Evolutionary conservation across 2,888 invertebrate species (phyloP), one percentile per base, ranked within the genome.

Genomic region (Urechis unicinctus): DNA sequence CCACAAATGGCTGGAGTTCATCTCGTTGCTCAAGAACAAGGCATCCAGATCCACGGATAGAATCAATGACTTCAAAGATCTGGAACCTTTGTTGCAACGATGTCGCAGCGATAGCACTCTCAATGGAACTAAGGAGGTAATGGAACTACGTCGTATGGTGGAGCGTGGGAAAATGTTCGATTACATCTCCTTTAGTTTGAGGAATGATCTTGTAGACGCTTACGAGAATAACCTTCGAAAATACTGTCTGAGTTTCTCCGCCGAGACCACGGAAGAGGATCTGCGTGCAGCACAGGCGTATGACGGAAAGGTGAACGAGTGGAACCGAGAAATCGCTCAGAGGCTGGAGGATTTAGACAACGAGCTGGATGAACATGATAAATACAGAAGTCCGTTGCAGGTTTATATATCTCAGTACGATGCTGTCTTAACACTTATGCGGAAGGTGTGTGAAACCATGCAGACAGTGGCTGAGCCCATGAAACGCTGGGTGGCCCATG

Each of bases 401-500:
- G 24, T 43, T 6, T 58, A 68, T 54, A 53, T 72, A 4, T 52
- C 55, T n/a, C 59, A 65, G 25, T 71, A 69, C 43, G 63, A 61
- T 4, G 61, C 62, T 22, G 61, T 69, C 3, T 52, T 70, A 3
- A 64, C 63, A 29, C 61, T 62, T n/a, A 72, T 73, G 70, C 59
- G 62, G 13, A 57, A 65, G 6, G 54, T 61, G 1, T 51, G 68
- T n/a, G 65, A 67, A 36, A 59, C 64, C 1, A 61, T 72, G 9
- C 59, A 62, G 2, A 45, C 57, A n/a, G 65, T 67, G 3, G 64
- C 61, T 41, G 61, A 65, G 21, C 68, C 69, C 0, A 64, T 72
- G 53, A 68, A 69, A 45, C 62, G 66, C 49, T 71, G 71, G 71
- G 68, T 70, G 1, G 63, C 66, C 13, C 64, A 70, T 0, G 73